phyloP scores from a whole-genome alignment of 1,140 invertebrate genomes.

The Pantala flavescens region DNA sequence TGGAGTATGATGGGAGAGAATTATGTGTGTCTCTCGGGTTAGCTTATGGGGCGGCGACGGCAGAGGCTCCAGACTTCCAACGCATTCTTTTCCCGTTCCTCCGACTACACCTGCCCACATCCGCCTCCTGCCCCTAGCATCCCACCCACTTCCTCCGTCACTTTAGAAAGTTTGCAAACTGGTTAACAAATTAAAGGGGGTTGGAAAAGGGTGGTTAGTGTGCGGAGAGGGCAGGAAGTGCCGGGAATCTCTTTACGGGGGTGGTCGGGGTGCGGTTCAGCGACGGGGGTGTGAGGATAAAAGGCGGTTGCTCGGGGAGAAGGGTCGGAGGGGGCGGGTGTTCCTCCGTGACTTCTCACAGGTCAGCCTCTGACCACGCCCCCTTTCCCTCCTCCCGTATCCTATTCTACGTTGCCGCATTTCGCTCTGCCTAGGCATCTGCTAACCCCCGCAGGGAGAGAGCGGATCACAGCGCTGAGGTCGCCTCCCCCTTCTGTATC shows the following conservation, averaged over 20 bases:
- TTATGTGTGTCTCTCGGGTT: neutral
- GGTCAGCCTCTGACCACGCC: neutral
- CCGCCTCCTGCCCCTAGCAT: neutral
- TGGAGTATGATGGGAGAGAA: neutral
- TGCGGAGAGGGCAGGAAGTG: neutral
- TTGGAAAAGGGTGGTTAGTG: neutral
- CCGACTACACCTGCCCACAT: neutral
- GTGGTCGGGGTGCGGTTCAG: neutral
- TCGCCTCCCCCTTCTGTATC: too few species aligned
- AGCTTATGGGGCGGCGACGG: neutral
- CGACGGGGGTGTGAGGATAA: neutral
- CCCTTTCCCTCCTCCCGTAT: neutral
- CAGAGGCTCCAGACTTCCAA: neutral
- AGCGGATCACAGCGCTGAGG: too few species aligned
- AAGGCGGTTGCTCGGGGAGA: neutral
- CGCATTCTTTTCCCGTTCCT: neutral
- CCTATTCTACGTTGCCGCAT: neutral
- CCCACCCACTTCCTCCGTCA: neutral
- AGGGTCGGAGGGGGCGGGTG: neutral
- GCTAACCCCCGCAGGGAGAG: too few species aligned
- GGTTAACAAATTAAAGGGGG: neutral
- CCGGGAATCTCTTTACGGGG: neutral
- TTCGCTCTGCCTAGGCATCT: too few species aligned
- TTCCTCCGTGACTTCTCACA: slow-evolving; percentile 8
- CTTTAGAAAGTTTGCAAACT: slow-evolving; percentile 10